Evolutionary conservation across 2,888 invertebrate genomes (phyloP), one percentile per base, ranked within the genome.

Genomic region (Drosophila rubida): DNA sequence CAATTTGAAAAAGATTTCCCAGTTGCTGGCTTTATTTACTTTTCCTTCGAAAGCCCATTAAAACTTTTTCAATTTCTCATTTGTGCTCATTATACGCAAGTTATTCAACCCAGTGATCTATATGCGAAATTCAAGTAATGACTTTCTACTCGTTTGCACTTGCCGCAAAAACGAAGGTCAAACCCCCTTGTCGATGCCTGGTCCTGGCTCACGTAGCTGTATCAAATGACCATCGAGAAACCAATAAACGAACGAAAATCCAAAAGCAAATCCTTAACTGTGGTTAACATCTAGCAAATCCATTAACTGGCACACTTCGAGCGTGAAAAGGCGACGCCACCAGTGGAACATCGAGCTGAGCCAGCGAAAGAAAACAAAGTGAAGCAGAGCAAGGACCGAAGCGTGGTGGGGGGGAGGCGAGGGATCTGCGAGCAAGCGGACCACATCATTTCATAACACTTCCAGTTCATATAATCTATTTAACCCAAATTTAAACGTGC

Each of bases 401-500:
- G 25, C 25, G n/a, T n/a, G n/a, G n/a, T 25, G 25, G 44, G n/a
- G 7, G 11, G 5, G 19, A 11, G 23, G 13, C n/a, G 14, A 19
- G 19, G 19, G 19, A 2, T 1, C 3, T 16, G 25, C 30, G 45
- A 44, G 50, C 58, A 41, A 53, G 69, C 73, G 53, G 67, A 84
- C 79, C 87, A 85, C 82, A 82, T 87, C 82, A 82, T 87, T 87
- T 82, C 82, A 81, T 82, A 82, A 87, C 87, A 82, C 83, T 84
- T 84, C 84, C 84, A 89, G 88, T 83, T 88, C 84, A 89, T 85
- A 83, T 88, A 89, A 85, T 88, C 84, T 88, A 83, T 88, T 89
- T 89, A 89, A 88, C 89, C 88, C 89, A 87, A 86, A 89, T 88
- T 88, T 82, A 84, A 88, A 89, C 88, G 88, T 79, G 76, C 83